Conservation (phyloP, 1,140 invertebrate species). For the Apis dorsata region DNA sequence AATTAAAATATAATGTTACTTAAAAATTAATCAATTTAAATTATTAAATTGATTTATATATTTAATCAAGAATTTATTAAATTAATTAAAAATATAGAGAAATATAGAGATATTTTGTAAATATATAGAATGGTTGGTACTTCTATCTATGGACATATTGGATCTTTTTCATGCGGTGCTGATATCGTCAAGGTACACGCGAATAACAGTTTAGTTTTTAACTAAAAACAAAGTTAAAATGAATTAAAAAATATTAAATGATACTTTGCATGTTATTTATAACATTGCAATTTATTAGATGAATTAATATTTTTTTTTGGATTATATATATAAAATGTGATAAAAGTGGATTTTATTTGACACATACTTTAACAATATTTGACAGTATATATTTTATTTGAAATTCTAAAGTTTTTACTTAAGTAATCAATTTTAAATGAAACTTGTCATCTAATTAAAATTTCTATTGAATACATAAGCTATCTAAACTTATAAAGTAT, state of each 20-base stretch:
- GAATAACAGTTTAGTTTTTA: conserved; percentile 18
- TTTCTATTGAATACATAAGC: background rate
- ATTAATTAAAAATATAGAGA: no score
- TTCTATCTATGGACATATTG: background rate
- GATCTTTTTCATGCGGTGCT: conserved; percentile 28
- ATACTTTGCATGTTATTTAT: background rate
- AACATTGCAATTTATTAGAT: background rate
- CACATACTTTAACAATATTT: background rate
- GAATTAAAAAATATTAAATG: conserved; percentile 31
- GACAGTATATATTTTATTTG: conserved; percentile 10
- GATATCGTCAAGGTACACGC: conserved; percentile 44
- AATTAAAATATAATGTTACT: background rate
- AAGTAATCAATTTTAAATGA: background rate
- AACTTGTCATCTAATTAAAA: background rate
- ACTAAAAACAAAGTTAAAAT: conserved; percentile 19
- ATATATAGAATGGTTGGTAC: background rate
- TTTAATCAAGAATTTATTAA: no score
- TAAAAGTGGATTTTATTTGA: conserved; percentile 37
- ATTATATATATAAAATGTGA: conserved; percentile 9
- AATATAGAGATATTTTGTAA: conserved; percentile 19
- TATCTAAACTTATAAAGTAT: background rate
- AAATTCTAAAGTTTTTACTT: background rate
- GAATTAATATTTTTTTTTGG: conserved; percentile 11
- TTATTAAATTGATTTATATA: background rate
- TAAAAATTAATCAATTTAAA: background rate